Evolutionary conservation across 92 coral and sea anemone genomes (phyloP).

Genomic region (Paragorgia papillata): DNA sequence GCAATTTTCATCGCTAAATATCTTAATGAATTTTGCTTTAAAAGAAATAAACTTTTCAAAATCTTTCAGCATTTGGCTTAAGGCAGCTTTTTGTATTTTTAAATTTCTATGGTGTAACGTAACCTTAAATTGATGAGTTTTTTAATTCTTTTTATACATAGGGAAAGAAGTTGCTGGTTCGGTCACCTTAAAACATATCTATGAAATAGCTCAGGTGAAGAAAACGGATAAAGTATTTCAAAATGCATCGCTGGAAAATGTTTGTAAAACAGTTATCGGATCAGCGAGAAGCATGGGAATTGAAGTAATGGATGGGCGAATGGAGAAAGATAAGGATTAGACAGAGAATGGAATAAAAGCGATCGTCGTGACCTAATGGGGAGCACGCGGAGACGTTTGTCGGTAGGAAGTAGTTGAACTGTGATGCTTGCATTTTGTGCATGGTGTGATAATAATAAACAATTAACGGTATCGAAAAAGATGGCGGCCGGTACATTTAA

Average conservation of each 20-base stretch:
- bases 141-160: no score
- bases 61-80: no score
- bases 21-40: no score
- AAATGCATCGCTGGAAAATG: constrained; percentile 83
- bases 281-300: constrained; percentile 97
- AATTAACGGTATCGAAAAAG: no score
- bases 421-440: no score
- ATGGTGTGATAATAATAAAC: no score
- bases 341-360: not conserved
- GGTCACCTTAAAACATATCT: constrained; percentile 87
- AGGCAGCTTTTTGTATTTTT: no score
- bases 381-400: not conserved
- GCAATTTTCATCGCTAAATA: no score
- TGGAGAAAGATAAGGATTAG: not conserved
- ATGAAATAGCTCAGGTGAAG: constrained; percentile 89
- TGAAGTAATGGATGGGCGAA: constrained; percentile 65
- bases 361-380: not conserved
- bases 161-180: constrained; percentile 89
- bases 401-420: not conserved
- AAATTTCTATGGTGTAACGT: no score
- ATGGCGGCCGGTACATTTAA: no score
- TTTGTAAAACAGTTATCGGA: constrained; percentile 85
- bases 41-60: no score
- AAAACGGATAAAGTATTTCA: constrained; percentile 72
- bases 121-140: no score